Evolutionary conservation across 2,797 vertebrate species (phyloP), one percentile per base, ranked within the genome.

Genomic region (Cryptoprocta ferox): DNA sequence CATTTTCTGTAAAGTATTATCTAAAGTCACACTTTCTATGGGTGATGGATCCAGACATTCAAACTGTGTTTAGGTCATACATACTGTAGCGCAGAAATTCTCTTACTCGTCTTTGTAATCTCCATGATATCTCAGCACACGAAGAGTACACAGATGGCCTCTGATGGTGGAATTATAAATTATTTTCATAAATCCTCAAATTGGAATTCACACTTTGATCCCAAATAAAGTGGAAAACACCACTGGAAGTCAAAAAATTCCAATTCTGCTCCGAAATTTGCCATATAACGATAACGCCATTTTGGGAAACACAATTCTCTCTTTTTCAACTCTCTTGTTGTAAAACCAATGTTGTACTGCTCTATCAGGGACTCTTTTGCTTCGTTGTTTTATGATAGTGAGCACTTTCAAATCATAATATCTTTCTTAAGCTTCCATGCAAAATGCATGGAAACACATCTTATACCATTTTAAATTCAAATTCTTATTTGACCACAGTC

Each of bases 391-490:
- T 73, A 79, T 73, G 37, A 42, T 63, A 59, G 16, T 37, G 86
- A 79, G 16, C 3, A 88, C 90, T 88, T 96, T 89, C 32, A 94
- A 73, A 48, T 18, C 30, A 35, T 73, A 85, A 75, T 48, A 71
- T 94, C n/a, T 76, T 96, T 87, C 75, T 93, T 56, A 75, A 80
- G 10, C 6, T 76, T 88, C 76, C 71, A 65, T 82, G 16, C 19
- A 96, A 87, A 96, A 95, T 75, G 2, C 0, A 35, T 71, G 85
- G 39, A 88, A 90, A 85, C 14, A 88, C 12, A 37, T 78, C 89
- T 50, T 61, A 83, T 81, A 61, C 26, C 6, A 53, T 76, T 82
- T 94, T 76, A 79, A 87, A 70, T 73, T 84, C 71, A 96, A 89
- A 92, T 89, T 84, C 50, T 70, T 45, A 90, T 76, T 91, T 93